phyloP scores from a whole-genome alignment of 2,888 invertebrate species.

The Nomada goodeniana region DNA sequence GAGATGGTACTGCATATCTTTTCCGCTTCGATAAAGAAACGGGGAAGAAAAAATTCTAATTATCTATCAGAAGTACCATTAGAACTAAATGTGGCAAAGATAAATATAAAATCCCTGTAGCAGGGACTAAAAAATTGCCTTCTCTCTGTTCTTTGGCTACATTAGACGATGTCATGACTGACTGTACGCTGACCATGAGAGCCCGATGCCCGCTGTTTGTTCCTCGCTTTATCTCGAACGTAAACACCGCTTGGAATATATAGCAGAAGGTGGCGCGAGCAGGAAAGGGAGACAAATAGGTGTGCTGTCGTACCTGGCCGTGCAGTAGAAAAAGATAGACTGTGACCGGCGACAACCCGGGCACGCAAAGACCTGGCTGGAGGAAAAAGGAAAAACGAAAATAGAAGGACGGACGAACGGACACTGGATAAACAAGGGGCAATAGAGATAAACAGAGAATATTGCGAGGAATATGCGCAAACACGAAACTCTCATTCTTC shows the following conservation, averaged over 20 bases:
- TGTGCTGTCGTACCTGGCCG: slow-evolving; percentile 55
- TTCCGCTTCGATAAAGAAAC: too few species aligned
- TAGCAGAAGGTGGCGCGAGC: slow-evolving; percentile 65
- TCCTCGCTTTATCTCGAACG: slow-evolving; percentile 82
- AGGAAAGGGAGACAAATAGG: slow-evolving; percentile 59
- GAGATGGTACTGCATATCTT: too few species aligned
- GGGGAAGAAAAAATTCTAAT: too few species aligned
- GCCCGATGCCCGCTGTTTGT: slow-evolving; percentile 78
- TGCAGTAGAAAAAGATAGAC: slow-evolving; percentile 37
- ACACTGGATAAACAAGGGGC: slow-evolving; percentile 82
- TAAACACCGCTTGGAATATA: slow-evolving; percentile 79
- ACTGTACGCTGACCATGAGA: slow-evolving; percentile 72
- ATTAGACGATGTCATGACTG: slow-evolving; percentile 59
- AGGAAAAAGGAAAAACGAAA: slow-evolving; percentile 70
- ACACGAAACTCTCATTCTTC: slow-evolving; percentile 76
- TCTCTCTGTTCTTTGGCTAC: slow-evolving; percentile 43
- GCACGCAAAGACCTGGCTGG: slow-evolving; percentile 62
- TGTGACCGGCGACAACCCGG: slow-evolving; percentile 53
- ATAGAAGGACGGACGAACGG: slow-evolving; percentile 74
- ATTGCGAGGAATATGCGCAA: slow-evolving; percentile 82
- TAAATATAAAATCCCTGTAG: background rate
- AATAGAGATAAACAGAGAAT: slow-evolving; percentile 83
- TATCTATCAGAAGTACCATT: too few species aligned
- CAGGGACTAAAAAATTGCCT: background rate
- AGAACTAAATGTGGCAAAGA: background rate